Evolutionary conservation across 2,797 vertebrate species (phyloP).

Genomic region (Phyllotis vaccarum): DNA sequence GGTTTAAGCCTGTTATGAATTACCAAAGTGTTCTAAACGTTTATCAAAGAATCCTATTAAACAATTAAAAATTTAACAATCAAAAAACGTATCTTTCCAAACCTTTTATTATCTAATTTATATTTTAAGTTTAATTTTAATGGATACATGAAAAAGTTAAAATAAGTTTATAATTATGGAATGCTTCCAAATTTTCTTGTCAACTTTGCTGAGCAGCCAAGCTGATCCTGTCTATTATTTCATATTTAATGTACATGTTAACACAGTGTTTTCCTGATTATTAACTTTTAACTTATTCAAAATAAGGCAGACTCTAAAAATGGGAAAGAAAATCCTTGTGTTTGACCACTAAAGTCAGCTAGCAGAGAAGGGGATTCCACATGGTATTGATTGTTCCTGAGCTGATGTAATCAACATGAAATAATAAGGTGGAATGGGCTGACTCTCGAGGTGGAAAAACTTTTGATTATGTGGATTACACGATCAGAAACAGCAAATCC

Average conservation of each 20-base stretch:
- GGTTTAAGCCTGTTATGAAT: neutral
- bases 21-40: neutral
- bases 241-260: neutral
- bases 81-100: neutral
- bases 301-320: neutral
- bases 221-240: neutral
- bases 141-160: neutral
- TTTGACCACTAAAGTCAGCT: constrained; percentile 54
- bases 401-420: constrained; percentile 74
- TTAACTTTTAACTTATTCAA: constrained; percentile 34
- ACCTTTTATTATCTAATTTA: neutral
- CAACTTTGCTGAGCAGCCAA: neutral
- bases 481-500: constrained; percentile 82
- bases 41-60: neutral
- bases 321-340: neutral
- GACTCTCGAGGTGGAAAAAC: constrained; percentile 81
- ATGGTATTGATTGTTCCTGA: constrained; percentile 39
- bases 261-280: neutral
- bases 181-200: neutral
- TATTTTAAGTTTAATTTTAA: constrained; percentile 9
- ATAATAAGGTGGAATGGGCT: constrained; percentile 68
- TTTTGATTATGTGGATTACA: constrained; percentile 82
- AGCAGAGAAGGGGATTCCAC: constrained; percentile 52
- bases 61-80: neutral
- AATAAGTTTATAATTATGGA: neutral